Conservation (phyloP, 2,888 invertebrate genomes). For the Hololepta plana region DNA sequence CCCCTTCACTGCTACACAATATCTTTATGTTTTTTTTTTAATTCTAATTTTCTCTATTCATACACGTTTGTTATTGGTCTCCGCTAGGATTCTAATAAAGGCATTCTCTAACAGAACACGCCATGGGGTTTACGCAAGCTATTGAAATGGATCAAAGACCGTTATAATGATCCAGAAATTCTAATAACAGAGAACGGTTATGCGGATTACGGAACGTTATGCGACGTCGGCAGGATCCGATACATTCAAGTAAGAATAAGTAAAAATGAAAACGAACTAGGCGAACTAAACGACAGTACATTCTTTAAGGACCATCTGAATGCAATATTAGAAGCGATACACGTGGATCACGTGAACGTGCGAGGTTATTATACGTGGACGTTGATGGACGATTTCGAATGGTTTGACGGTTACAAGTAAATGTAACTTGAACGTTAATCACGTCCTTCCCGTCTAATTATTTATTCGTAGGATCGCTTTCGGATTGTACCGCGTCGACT, state of each 20-base stretch:
- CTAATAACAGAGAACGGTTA: slow-evolving; percentile 36
- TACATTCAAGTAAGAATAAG: slow-evolving; percentile 9
- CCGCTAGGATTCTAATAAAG: neutral
- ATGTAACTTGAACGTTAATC: slow-evolving; percentile 16
- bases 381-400: slow-evolving; percentile 61
- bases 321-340: slow-evolving; percentile 27
- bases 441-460: neutral
- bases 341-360: slow-evolving; percentile 34
- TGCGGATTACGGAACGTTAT: slow-evolving; percentile 27
- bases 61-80: slow-evolving; percentile 12
- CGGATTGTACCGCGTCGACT: slow-evolving; percentile 46
- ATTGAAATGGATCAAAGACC: slow-evolving; percentile 39
- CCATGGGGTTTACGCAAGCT: slow-evolving; percentile 47
- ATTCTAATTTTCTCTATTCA: too few relatives aligned
- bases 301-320: slow-evolving; percentile 22
- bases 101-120: slow-evolving; percentile 15
- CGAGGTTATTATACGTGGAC: slow-evolving; percentile 56
- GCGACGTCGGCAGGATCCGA: slow-evolving; percentile 9
- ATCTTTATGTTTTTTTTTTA: too few relatives aligned
- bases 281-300: neutral
- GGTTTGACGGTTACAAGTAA: slow-evolving; percentile 52
- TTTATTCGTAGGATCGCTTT: slow-evolving; percentile 31
- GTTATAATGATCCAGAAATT: slow-evolving; percentile 37
- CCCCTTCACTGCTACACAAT: too few relatives aligned
- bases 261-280: neutral